Conservation (phyloP, 53 echinoderm and acorn worm genomes). For the Arbacia lixula region DNA sequence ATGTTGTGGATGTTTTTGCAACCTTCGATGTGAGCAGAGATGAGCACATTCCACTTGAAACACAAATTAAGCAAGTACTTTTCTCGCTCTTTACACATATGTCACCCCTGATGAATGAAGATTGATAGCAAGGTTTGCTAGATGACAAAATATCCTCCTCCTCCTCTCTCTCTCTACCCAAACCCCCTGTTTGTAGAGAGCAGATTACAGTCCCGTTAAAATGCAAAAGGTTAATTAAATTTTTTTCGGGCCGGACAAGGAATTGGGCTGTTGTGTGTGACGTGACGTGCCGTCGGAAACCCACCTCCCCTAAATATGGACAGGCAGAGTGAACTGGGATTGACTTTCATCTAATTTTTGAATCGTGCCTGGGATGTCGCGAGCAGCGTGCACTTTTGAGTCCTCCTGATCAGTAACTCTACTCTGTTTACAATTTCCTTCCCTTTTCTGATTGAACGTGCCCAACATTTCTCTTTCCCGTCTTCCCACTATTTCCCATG, state of each 20-base stretch:
- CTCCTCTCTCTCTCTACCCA: no score
- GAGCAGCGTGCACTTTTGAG: constrained; percentile 47
- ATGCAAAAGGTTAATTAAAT: constrained; percentile 49
- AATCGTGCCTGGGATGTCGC: constrained; percentile 48
- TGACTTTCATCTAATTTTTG: constrained; percentile 59
- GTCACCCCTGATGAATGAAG: constrained; percentile 25
- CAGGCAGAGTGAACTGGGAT: not conserved
- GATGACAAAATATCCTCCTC: constrained; percentile 16
- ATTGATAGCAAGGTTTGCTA: constrained; percentile 41
- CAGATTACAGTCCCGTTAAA: constrained; percentile 47
- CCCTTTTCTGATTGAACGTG: constrained; percentile 49
- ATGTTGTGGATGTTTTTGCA: no score
- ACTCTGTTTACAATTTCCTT: constrained; percentile 59
- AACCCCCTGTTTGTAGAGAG: constrained; percentile 42
- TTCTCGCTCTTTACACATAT: no score
- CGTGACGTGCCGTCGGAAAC: constrained; percentile 13
- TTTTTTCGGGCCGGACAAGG: constrained; percentile 32
- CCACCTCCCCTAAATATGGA: constrained; percentile 42
- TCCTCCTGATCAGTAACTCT: constrained; percentile 53
- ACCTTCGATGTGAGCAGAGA: no score
- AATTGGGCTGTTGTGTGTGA: constrained; percentile 24
- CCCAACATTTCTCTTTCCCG: constrained; percentile 24
- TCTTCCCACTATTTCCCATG: not conserved
- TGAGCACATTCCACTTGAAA: no score
- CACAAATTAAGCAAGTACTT: no score